Base-by-base conservation (phyloP, 1,140 invertebrate genomes). In the Macrobrachium rosenbergii region DNA sequence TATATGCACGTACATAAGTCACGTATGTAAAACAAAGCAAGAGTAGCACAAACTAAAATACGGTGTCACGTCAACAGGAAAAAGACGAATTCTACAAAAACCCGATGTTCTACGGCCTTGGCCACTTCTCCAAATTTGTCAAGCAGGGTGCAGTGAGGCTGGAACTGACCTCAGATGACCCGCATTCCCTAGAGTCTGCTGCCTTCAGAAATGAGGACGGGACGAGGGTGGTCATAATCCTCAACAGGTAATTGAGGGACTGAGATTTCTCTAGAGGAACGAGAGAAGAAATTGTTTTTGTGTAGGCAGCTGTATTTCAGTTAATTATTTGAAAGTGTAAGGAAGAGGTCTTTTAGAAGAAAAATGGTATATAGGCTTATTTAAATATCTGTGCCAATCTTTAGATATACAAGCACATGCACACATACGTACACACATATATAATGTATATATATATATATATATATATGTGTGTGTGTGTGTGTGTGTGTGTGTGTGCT, bases 81-180 rank as follows among this genome's bases (percentile, higher is more conserved):
- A 58, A 37, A 10, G 87, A 91, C 12, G 92, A 96, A 91, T 97
- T 98, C 90, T 96, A 96, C 90, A 97, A 97, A 91, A 96, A 98
- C 90, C 97, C 97, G 0, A 96, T 96, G 93, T 98, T 94, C 91
- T 98, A 98, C 92, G 95, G 94, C 17, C 92, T 98, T 90, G 96
- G 95, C 3, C 97, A 98, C 92, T 96, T 98, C 89, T 96, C 96
- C 62, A 96, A 95, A 92, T 97, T 97, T 90, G 92, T 97, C 17
- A 93, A 94, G 0, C 92, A 84, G 67, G 37, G 85, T 0, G 82
- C 85, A 1, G 37, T 69, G 8, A 78, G 73, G n/a, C 58, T 64
- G 45, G 19, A 60, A 16, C 77, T 87, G 7, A 45, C 62, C 7
- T 45, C 82, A 5, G 45, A 62, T 43, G 37, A 60, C 59, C 69